phyloP scores from a whole-genome alignment of 1,140 invertebrate species.

The Diabrotica virgifera region DNA sequence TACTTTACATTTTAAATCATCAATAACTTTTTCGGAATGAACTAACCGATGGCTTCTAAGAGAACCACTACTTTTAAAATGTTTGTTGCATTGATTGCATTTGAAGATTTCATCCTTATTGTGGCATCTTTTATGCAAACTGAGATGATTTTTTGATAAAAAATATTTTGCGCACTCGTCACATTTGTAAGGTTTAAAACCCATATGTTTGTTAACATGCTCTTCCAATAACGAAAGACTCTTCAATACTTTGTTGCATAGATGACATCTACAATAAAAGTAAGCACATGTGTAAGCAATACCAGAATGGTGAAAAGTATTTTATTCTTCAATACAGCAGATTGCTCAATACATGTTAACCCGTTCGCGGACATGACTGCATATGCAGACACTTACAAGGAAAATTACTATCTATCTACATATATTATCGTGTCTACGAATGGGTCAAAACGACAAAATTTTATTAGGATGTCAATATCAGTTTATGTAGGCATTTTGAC shows the following conservation, averaged over 20 bases:
- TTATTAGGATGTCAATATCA: neutral
- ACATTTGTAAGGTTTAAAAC: conserved; percentile 69
- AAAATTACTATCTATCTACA: no score
- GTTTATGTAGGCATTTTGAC: no score
- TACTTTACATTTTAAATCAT: conserved; percentile 36
- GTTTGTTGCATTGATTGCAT: conserved; percentile 35
- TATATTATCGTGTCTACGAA: no score
- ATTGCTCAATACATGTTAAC: neutral
- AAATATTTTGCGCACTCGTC: conserved; percentile 60
- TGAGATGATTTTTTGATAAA: conserved; percentile 53
- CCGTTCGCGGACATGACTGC: no score
- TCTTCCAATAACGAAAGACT: conserved; percentile 56
- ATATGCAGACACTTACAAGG: no score
- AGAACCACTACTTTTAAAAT: conserved; percentile 32
- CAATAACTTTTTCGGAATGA: conserved; percentile 30
- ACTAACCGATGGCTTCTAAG: conserved; percentile 34
- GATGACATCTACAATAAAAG: conserved; percentile 35
- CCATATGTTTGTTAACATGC: conserved; percentile 62
- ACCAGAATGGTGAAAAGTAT: neutral
- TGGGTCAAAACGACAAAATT: no score
- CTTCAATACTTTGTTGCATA: conserved; percentile 46
- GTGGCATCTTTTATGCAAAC: conserved; percentile 55
- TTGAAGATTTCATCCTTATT: conserved; percentile 31
- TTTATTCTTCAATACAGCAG: neutral
- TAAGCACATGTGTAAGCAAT: conserved; percentile 4